These are phyloP conservation scores for Sylvilagus floridanus DNA, from an alignment of 2,797 vertebrate species.

Conservation along the genomic window DNA sequence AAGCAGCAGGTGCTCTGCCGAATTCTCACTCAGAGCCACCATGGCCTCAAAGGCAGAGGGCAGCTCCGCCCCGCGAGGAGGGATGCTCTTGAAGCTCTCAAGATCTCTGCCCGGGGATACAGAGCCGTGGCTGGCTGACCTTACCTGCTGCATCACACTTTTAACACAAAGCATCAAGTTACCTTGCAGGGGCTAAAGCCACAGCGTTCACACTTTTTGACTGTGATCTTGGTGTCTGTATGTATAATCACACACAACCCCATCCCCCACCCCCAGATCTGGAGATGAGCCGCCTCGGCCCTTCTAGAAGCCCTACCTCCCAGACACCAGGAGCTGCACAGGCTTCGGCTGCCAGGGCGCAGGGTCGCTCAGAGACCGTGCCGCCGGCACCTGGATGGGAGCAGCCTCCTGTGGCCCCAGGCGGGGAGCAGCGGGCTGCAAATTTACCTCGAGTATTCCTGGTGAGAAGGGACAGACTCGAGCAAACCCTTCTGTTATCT, in stretches of 20 bases:
- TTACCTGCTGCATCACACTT: background rate
- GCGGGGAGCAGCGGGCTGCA: background rate
- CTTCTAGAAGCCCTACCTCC: background rate
- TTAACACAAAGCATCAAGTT: slow-evolving; percentile 40
- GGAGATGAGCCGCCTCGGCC: background rate
- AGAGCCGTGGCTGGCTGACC: too few species aligned
- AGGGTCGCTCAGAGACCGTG: background rate
- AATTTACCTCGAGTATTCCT: slow-evolving; percentile 38
- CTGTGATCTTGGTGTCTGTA: background rate
- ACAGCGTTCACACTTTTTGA: background rate
- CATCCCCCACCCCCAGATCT: background rate
- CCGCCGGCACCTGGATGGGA: background rate
- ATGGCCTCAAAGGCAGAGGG: background rate
- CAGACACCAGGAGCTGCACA: background rate
- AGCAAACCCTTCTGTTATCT: slow-evolving; percentile 75
- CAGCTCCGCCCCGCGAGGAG: background rate
- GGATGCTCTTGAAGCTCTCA: too few species aligned
- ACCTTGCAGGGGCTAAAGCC: background rate
- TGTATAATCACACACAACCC: background rate
- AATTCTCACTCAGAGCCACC: background rate
- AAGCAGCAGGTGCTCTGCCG: background rate
- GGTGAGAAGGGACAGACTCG: slow-evolving; percentile 68
- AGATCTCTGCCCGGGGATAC: too few species aligned
- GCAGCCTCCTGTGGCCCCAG: background rate
- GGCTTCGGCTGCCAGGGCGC: background rate